Conservation (phyloP, 1,140 invertebrate genomes). For the Pseudomyrmex flavicornis region DNA sequence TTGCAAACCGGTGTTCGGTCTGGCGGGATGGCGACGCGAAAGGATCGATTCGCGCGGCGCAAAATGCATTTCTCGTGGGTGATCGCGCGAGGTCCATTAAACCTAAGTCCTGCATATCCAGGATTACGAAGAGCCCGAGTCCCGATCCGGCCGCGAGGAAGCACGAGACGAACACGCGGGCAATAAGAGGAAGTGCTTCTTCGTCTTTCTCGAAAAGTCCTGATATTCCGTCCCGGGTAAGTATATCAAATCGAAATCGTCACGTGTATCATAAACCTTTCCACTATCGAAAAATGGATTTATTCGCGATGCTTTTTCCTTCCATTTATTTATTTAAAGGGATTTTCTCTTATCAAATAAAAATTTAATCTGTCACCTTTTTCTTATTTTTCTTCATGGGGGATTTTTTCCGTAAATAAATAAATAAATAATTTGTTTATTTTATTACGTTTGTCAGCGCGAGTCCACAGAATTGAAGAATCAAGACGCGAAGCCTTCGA, state of each 20-base stretch:
- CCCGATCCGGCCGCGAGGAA: constrained; percentile 64
- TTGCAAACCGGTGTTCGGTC: constrained; percentile 56
- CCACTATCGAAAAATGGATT: neutral
- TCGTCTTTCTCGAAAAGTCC: constrained; percentile 73
- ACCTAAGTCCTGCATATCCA: constrained; percentile 67
- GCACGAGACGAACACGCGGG: constrained; percentile 53
- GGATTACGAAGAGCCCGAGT: constrained; percentile 73
- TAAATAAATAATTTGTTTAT: too few relatives aligned
- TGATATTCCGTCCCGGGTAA: constrained; percentile 69
- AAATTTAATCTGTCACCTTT: too few relatives aligned
- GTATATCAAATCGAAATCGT: constrained; percentile 16
- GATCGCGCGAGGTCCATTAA: constrained; percentile 56
- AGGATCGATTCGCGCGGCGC: neutral
- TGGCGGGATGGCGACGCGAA: constrained; percentile 17
- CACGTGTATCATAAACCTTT: too few relatives aligned
- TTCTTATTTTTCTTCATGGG: neutral
- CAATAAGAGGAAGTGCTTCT: constrained; percentile 62
- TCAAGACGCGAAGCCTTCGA: constrained; percentile 60
- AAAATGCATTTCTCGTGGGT: neutral
- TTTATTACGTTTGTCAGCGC: constrained; percentile 48
- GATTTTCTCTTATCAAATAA: too few relatives aligned
- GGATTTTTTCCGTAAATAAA: neutral
- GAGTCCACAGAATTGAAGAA: constrained; percentile 56
- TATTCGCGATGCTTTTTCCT: neutral
- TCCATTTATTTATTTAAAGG: neutral